Base-by-base conservation (phyloP, 2,888 invertebrate species). In the Chorisops tibialis region DNA sequence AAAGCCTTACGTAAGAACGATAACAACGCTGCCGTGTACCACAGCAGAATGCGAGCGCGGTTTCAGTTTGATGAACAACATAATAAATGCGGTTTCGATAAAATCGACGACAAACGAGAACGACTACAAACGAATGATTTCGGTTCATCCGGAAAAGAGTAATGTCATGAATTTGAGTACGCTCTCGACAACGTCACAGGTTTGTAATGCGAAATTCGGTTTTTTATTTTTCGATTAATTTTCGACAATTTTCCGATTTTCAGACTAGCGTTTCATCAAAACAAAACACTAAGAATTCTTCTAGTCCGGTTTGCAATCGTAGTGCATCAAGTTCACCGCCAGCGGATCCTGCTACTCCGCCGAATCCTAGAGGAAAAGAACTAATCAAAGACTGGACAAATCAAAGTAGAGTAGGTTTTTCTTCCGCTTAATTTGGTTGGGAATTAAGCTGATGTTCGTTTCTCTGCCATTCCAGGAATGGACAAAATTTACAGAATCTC, bases 401-500 rank as follows among this genome's bases (percentile, higher is more conserved):
- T 78, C 70, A 62, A 52, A 65, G 41, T 49, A 61, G 59, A 45
- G 65, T 65, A 60, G 19, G 47, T 43, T 30, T 9, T n/a, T n/a
- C n/a, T n/a, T n/a, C n/a, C n/a, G n/a, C n/a, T n/a, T n/a, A n/a
- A n/a, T n/a, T n/a, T n/a, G n/a, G n/a, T n/a, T n/a, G n/a, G n/a
- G n/a, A n/a, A n/a, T n/a, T n/a, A n/a, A n/a, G n/a, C n/a, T n/a
- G n/a, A n/a, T n/a, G n/a, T n/a, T n/a, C n/a, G n/a, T n/a, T n/a
- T n/a, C n/a, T n/a, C n/a, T n/a, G n/a, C n/a, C n/a, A n/a, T n/a
- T n/a, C n/a, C 71, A 87, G 72, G 88, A 93, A 80, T 94, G 94
- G 94, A 94, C 94, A 9, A 93, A 92, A 75, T 94, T 94, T 75
- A 89, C 90, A 56, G 93, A 92, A 76, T 94, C 93, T 59, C 93